A percentile compares a stretch with the other conserved stretches of the same genome.
Evolutionary conservation across 1,140 invertebrate species (phyloP).

Genomic region (Trialeurodes vaporariorum): DNA sequence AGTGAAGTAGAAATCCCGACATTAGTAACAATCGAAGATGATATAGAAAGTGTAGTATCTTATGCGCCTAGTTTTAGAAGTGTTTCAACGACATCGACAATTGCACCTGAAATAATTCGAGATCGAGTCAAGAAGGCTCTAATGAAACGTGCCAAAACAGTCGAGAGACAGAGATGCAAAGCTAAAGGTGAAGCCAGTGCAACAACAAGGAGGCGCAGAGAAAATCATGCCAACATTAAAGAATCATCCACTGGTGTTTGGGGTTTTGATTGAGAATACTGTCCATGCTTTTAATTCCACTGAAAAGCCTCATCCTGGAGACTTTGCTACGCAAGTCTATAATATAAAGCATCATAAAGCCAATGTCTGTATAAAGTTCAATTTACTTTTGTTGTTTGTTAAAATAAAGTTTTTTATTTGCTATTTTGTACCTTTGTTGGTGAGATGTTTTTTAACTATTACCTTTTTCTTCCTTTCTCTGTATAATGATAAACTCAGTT

Average conservation of each 20-base stretch:
- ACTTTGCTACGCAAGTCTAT: too few species aligned
- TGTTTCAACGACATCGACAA: slow-evolving; percentile 59
- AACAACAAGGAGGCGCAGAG: slow-evolving; percentile 62
- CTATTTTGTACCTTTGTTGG: too few species aligned
- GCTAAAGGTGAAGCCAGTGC: slow-evolving; percentile 91
- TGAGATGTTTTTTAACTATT: too few species aligned
- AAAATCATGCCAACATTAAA: slow-evolving; percentile 72
- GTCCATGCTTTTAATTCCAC: neutral
- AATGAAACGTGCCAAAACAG: slow-evolving; percentile 46
- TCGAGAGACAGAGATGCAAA: slow-evolving; percentile 53
- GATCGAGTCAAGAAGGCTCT: slow-evolving; percentile 57
- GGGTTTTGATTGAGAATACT: neutral
- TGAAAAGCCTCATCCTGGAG: too few species aligned
- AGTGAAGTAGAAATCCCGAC: slow-evolving; percentile 2
- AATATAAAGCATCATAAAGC: too few species aligned
- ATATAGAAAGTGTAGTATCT: slow-evolving; percentile 17
- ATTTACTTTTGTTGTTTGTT: too few species aligned
- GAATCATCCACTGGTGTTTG: slow-evolving; percentile 36
- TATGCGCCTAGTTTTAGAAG: slow-evolving; percentile 33
- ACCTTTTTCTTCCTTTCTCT: too few species aligned
- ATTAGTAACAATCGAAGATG: slow-evolving; percentile 6
- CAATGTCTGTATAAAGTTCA: too few species aligned
- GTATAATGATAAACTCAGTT: too few species aligned
- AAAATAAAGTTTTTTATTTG: too few species aligned
- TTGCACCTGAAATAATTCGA: slow-evolving; percentile 78